Percentiles rank a stretch among this genome's conserved stretches.
These are phyloP conservation scores for Zaprionus ornatus DNA, from an alignment of 1,140 invertebrate genomes.

Conservation along the genomic window DNA sequence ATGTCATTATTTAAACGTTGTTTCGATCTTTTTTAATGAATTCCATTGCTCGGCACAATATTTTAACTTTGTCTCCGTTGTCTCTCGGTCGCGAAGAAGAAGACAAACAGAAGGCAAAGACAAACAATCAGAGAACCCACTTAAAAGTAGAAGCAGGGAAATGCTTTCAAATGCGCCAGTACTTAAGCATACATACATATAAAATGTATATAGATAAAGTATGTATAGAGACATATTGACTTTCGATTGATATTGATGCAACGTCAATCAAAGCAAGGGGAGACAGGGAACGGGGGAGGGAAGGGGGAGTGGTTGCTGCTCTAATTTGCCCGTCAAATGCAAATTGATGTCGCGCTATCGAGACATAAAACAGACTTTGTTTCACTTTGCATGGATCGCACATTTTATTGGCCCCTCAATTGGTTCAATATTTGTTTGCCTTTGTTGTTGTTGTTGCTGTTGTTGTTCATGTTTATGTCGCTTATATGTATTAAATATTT, in stretches of 20 bases:
- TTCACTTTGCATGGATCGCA: conserved; percentile 7
- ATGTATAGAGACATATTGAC: conserved; percentile 35
- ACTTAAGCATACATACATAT: conserved; percentile 1
- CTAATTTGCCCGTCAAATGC: conserved; percentile 52
- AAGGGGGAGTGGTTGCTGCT: conserved; percentile 2
- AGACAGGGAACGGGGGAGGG: background rate
- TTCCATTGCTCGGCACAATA: conserved; percentile 39
- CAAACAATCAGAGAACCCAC: conserved; percentile 51
- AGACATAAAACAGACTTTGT: conserved; percentile 26
- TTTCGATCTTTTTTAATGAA: conserved; percentile 40
- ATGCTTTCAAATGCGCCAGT: conserved; percentile 56
- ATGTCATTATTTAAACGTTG: conserved; percentile 14
- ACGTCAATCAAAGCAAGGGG: conserved; percentile 43
- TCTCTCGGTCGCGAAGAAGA: conserved; percentile 24
- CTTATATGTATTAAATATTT: conserved; percentile 75
- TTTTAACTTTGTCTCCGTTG: conserved; percentile 42
- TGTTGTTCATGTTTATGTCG: conserved; percentile 35
- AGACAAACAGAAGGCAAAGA: conserved; percentile 63
- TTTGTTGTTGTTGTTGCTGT: conserved; percentile 5
- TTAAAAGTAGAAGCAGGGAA: conserved; percentile 56
- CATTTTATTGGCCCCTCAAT: conserved; percentile 41
- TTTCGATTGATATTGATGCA: conserved; percentile 60
- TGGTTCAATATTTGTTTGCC: conserved; percentile 44
- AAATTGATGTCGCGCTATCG: conserved; percentile 61
- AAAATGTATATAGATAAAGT: conserved; percentile 11